A percentile compares a stretch with the other conserved stretches of the same genome.
Evolutionary conservation across 1,140 invertebrate genomes (phyloP).

Genomic region (Sycophila sp.): DNA sequence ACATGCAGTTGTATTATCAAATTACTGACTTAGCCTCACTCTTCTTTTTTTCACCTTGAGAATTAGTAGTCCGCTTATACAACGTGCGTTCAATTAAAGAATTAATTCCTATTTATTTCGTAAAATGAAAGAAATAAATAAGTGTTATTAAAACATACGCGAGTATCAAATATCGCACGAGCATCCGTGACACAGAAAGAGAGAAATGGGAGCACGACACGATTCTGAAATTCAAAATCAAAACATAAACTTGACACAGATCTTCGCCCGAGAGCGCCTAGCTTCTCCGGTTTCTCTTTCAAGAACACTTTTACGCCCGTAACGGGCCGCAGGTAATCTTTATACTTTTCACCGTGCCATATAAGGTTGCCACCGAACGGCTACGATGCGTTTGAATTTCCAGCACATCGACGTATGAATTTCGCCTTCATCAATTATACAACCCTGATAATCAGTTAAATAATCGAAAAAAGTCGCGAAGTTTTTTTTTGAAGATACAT

Average conservation of each 20-base stretch:
- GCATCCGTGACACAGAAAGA: too few species aligned
- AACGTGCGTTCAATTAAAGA: too few species aligned
- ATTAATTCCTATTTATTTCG: too few species aligned
- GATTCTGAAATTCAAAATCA: neutral
- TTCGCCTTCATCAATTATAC: neutral
- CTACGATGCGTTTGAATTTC: neutral
- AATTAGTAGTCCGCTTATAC: too few species aligned
- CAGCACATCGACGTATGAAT: conserved; percentile 1
- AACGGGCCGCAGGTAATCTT: neutral
- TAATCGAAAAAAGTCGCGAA: neutral
- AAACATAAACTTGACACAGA: conserved; percentile 31
- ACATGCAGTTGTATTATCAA: too few species aligned
- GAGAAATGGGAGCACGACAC: too few species aligned
- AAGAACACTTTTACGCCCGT: conserved; percentile 12
- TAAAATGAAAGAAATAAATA: too few species aligned
- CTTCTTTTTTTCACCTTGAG: too few species aligned
- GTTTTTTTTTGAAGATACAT: too few species aligned
- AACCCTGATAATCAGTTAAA: neutral
- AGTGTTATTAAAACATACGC: too few species aligned
- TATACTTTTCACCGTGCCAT: neutral
- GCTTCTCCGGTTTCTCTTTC: conserved; percentile 3
- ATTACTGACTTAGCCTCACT: too few species aligned
- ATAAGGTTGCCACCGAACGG: neutral
- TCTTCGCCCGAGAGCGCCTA: neutral
- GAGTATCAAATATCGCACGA: too few species aligned